A percentile compares a stretch with the other conserved stretches of the same genome.
phyloP scores from a whole-genome alignment of 2,888 invertebrate genomes.

The Cryptus viduatorius region DNA sequence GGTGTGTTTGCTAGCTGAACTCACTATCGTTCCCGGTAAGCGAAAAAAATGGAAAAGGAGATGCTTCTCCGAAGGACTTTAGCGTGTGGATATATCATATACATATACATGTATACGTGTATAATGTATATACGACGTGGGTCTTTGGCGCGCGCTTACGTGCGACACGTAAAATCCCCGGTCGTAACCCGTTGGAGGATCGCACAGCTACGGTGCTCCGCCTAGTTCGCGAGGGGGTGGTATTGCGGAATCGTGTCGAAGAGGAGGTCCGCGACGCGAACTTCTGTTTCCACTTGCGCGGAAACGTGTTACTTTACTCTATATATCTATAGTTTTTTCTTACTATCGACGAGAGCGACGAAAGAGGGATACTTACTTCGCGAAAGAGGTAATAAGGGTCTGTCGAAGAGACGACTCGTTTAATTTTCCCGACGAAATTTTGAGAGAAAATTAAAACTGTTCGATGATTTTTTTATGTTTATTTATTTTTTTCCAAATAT shows the following conservation, averaged over 20 bases:
- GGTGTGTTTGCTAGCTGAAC: background rate
- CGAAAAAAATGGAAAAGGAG: slow-evolving; percentile 15
- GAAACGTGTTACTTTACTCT: slow-evolving; percentile 15
- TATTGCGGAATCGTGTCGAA: slow-evolving; percentile 50
- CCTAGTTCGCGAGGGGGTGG: slow-evolving; percentile 66
- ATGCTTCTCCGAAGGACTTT: slow-evolving; percentile 10
- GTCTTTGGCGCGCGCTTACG: slow-evolving; percentile 39
- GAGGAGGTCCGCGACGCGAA: slow-evolving; percentile 71
- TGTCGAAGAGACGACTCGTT: background rate
- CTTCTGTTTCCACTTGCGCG: slow-evolving; percentile 70
- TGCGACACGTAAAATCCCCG: slow-evolving; percentile 49
- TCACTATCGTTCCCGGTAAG: background rate
- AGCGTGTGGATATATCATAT: background rate
- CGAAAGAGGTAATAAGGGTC: background rate
- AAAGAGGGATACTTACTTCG: background rate
- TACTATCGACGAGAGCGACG: background rate
- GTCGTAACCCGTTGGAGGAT: slow-evolving; percentile 63
- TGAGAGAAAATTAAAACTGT: background rate
- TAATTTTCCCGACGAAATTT: background rate
- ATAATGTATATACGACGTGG: slow-evolving; percentile 3
- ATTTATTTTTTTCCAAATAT: too few species aligned
- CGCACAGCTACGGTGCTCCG: slow-evolving; percentile 67
- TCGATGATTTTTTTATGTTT: too few species aligned
- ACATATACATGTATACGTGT: background rate
- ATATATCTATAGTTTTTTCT: slow-evolving; percentile 6